Evolutionary conservation across 2,797 vertebrate species (phyloP), one percentile per base, ranked within the genome.

Genomic region (Antennarius maculatus): DNA sequence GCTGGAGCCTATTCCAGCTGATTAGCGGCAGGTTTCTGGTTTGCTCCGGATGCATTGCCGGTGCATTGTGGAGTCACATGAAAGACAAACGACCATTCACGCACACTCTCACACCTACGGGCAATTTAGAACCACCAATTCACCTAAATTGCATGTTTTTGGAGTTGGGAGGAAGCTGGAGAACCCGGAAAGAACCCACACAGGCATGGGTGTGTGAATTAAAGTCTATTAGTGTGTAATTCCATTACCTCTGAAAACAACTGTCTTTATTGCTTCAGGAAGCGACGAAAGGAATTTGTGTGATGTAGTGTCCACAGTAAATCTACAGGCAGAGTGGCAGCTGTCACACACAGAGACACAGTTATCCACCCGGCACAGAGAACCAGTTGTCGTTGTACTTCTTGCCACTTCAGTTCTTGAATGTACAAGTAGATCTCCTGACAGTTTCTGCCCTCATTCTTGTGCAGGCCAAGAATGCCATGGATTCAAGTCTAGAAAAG

Each of bases 371-470:
- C 43, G n/a, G 57, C 53, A 42, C 42, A 71, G 58, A 60, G 70
- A 58, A 74, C 75, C 84, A 79, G 78, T 86, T 83, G 75, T 83
- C 83, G 63, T 78, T 74, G 59, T n/a, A 61, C 73, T 79, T 74
- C 45, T 23, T 63, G 71, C 57, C 0, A 7, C 70, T 76, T 18
- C 60, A 70, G 66, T 49, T 71, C 53, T 66, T 52, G 60, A 68
- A 47, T 54, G 54, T 74, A 74, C 1, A 16, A 61, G 54, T 43
- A 29, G 61, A 65, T 74, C 23, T 49, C 60, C 11, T 47, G 54
- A 16, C 31, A 51, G 53, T 62, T 72, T 75, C n/a, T 47, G 5
- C 54, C 34, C 27, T 68, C 9, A 57, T 66, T 60, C 71, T 74
- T 66, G 56, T 60, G 45, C 37, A 28, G 45, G 45, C 41, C 12